Percentiles rank a stretch among this genome's conserved stretches.
Evolutionary conservation across 1,140 invertebrate species (phyloP).

Genomic region (Stratiolaelaps scimitus): DNA sequence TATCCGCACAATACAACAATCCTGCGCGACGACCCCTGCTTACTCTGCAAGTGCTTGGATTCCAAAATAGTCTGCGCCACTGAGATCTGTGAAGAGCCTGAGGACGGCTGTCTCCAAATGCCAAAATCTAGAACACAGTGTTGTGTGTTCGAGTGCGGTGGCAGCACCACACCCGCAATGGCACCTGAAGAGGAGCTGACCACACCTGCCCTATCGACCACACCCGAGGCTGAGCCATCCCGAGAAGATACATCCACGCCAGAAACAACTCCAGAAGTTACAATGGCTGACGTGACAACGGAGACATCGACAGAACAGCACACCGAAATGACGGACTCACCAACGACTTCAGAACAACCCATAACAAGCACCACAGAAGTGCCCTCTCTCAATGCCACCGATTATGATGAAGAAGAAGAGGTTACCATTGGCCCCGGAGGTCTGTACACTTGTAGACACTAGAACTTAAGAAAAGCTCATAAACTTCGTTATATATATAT

Average conservation of each 20-base stretch:
- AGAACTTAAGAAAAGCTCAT: neutral
- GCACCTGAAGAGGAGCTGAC: conserved; percentile 19
- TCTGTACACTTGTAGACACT: conserved; percentile 7
- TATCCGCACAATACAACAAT: conserved; percentile 16
- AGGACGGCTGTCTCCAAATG: conserved; percentile 32
- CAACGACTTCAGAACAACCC: neutral
- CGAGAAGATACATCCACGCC: neutral
- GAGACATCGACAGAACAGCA: neutral
- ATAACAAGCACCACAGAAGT: neutral
- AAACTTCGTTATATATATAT: conserved; percentile 26
- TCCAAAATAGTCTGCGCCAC: conserved; percentile 35
- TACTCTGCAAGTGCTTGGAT: conserved; percentile 35
- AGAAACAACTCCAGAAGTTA: neutral
- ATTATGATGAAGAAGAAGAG: conserved; percentile 20
- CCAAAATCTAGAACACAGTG: neutral
- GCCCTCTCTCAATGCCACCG: neutral
- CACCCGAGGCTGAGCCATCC: conserved; percentile 1
- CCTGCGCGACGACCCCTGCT: conserved; percentile 7
- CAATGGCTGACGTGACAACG: conserved; percentile 2
- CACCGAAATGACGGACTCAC: neutral
- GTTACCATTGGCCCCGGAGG: conserved; percentile 17
- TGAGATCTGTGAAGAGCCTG: conserved; percentile 33
- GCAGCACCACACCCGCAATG: conserved; percentile 14
- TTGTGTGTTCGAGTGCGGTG: conserved; percentile 15
- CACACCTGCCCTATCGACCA: conserved; percentile 1